phyloP scores from a whole-genome alignment of 1,140 invertebrate species.

The Nephila pilipes region DNA sequence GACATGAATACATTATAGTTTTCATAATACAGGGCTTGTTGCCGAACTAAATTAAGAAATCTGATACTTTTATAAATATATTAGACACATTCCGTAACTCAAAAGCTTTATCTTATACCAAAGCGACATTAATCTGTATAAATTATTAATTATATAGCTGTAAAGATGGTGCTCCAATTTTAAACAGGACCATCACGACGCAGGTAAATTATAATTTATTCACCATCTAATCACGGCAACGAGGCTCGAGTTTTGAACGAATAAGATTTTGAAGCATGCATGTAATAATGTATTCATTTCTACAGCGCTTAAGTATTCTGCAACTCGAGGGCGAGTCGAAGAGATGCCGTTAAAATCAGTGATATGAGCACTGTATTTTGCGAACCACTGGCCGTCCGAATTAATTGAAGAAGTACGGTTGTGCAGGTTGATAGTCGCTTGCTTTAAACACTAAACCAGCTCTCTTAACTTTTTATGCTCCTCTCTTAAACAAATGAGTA shows the following conservation, averaged over 20 bases:
- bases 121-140: not conserved
- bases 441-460: slow-evolving; percentile 71
- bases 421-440: slow-evolving; percentile 64
- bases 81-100: not conserved
- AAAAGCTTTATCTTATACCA: not conserved
- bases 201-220: slow-evolving; percentile 12
- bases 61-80: slow-evolving; percentile 6
- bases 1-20: not conserved
- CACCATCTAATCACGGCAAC: slow-evolving; percentile 1
- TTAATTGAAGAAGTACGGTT: slow-evolving; percentile 71
- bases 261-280: not conserved
- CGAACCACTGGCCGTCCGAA: slow-evolving; percentile 73
- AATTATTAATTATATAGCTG: not conserved
- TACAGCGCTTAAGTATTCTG: slow-evolving; percentile 14
- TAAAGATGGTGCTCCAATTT: slow-evolving; percentile 6
- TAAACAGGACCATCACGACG: not conserved
- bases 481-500: slow-evolving; percentile 76
- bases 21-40: not conserved
- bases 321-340: slow-evolving; percentile 1
- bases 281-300: slow-evolving; percentile 27
- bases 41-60: not conserved
- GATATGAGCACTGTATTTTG: slow-evolving; percentile 67
- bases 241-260: slow-evolving; percentile 1
- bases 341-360: slow-evolving; percentile 21
- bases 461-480: slow-evolving; percentile 75